Base-by-base conservation (phyloP, 2,888 invertebrate species). In the Anthophora plumipes region DNA sequence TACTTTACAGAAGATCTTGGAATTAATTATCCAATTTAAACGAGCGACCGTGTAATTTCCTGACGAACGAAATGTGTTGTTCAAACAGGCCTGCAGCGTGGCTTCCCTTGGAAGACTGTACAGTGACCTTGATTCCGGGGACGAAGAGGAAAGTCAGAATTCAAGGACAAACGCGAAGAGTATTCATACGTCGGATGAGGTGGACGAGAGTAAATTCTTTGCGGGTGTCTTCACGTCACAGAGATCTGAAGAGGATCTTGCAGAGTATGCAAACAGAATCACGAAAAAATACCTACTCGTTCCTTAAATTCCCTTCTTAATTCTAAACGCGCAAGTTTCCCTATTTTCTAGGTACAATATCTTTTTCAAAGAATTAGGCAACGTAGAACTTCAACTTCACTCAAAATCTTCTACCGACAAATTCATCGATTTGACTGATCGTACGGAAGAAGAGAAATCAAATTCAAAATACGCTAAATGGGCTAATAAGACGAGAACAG, bases 331-430 rank as follows among this genome's bases (percentile, higher is more conserved):
- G 0, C 0, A 1, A 25, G 12, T 31, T 0, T 22, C 6, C 11
- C 7, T 1, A 14, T 9, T 12, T 50, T 1, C 12, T 93, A 95
- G 95, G 91, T 95, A 95, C 90, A 94, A 94, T 88, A 92, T 93
- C 84, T 95, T 94, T 89, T 95, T 95, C 89, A 94, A 94, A 90
- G 95, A 95, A 88, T 94, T 95, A 79, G 94, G 94, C 80, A 94
- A 94, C 52, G 93, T 94, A 76, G 94, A 94, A 86, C 94, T 93
- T 79, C 95, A 95, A 92, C 84, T 94, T 41, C 93, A 90, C 70
- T 93, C 94, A 0, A 94, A 93, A 85, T 94, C 94, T 4, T 80
- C 83, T 0, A n/a, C 63, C 1, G 74, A 74, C 12, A 83, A 72
- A 39, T 17, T 74, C 7, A 41, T 7, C 31, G 81, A 82, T 17